Evolutionary conservation across 2,888 invertebrate genomes (phyloP), one percentile per base, ranked within the genome.

Genomic region (Gibbula magus): DNA sequence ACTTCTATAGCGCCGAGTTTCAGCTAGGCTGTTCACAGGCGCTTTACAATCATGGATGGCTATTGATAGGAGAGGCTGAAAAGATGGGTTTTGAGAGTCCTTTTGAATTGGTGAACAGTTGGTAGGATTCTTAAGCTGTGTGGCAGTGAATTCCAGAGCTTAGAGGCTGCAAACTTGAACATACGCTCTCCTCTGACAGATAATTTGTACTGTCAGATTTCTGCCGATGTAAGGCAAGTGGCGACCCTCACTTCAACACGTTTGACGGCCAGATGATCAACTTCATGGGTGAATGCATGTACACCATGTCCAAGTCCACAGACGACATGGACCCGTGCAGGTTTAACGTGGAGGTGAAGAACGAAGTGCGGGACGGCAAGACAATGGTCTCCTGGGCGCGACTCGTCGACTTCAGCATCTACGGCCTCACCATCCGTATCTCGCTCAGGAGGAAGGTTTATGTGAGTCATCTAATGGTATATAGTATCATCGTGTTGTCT

Each of bases 241-340:
- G 91, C 51, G 91, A 92, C 75, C 92, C 92, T 5, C 91, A 92
- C 79, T 91, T 89, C 84, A 81, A 82, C 20, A 91, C 91, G 16
- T 92, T 86, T 79, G 91, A 92, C 79, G 89, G 89, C 3, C 85
- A 88, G 70, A 85, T 84, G 81, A 89, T 87, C 56, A 83, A 88
- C 81, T 91, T 88, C 78, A 83, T 85, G 83, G 90, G 91, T 52
- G 88, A 87, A 0, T 92, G 92, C 77, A 90, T 88, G 70, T 92
- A 91, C 84, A 86, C 88, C 7, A 85, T 90, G 83, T 87, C 90
- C 2, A 76, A 86, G 70, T 78, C 78, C 20, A 84, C 87, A 4
- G 78, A 29, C 16, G 22, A 39, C 18, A 25, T 70, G 10, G 79
- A 83, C 29, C 25, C 75, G 0, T 85, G 87, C 76, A 56, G 80